These are phyloP conservation scores for Erpobdella octoculata DNA, from an alignment of 2,888 invertebrate genomes.

Conservation along the genomic window DNA sequence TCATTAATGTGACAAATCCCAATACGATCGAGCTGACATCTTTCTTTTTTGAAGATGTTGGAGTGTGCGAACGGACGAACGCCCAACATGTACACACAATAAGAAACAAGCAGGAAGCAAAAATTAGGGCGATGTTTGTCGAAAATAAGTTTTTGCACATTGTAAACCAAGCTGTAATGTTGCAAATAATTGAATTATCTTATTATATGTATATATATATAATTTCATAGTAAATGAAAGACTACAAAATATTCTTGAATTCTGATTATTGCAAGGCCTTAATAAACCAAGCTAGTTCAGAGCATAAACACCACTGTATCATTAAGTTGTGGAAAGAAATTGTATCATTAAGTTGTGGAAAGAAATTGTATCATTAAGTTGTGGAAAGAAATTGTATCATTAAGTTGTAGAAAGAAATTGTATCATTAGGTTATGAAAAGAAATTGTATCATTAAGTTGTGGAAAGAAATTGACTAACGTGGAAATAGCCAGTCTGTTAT, in stretches of 20 bases:
- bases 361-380: too few relatives aligned
- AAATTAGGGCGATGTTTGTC: constrained; percentile 30
- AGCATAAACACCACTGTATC: neutral
- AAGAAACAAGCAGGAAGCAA: constrained; percentile 27
- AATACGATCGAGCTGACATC: constrained; percentile 17
- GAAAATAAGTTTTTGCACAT: constrained; percentile 29
- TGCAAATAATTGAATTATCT: neutral
- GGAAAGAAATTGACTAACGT: neutral
- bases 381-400: too few relatives aligned
- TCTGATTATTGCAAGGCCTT: too few relatives aligned
- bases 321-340: too few relatives aligned
- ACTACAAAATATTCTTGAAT: too few relatives aligned
- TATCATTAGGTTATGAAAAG: too few relatives aligned
- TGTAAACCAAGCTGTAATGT: constrained; percentile 33
- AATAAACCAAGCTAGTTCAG: neutral
- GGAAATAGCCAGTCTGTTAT: constrained; percentile 31
- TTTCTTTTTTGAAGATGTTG: neutral
- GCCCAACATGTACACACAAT: constrained; percentile 30
- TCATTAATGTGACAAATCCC: constrained; percentile 16
- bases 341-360: too few relatives aligned
- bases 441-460: too few relatives aligned
- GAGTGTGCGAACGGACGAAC: constrained; percentile 11
- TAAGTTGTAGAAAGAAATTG: too few relatives aligned
- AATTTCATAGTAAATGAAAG: too few relatives aligned
- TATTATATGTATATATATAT: neutral